Conservation (phyloP, 2,888 invertebrate species). For the Acheta domesticus region DNA sequence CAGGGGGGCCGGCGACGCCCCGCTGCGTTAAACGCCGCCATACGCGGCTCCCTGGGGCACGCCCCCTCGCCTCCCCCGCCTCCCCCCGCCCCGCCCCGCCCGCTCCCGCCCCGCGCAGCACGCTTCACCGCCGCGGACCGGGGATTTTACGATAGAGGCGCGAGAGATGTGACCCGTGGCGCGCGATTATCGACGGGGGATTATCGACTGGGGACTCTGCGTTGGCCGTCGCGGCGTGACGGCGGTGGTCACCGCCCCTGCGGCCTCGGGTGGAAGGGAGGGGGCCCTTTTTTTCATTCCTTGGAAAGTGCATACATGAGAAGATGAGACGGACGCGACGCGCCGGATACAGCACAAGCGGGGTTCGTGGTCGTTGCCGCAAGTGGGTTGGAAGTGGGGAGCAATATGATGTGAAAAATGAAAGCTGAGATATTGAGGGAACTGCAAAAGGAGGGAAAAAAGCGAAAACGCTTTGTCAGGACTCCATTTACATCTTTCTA, state of each 20-base stretch:
- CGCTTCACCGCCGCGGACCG: not conserved
- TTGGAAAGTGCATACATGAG: conserved; percentile 1
- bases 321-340: not conserved
- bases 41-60: not conserved
- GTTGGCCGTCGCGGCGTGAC: not conserved
- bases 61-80: not conserved
- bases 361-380: not conserved
- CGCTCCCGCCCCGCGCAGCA: too few species aligned
- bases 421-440: not conserved
- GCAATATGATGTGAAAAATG: not conserved
- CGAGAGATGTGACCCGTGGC: not conserved
- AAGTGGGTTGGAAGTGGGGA: not conserved
- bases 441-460: not conserved
- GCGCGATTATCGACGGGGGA: conserved; percentile 3
- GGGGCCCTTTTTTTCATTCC: not conserved
- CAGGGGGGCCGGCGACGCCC: not conserved
- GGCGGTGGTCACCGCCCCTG: not conserved
- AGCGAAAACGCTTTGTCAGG: not conserved
- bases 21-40: conserved; percentile 10
- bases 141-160: not conserved
- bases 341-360: not conserved
- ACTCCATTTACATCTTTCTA: too few species aligned
- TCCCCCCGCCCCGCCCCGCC: not conserved
- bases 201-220: not conserved
- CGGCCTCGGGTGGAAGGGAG: not conserved